phyloP scores from a whole-genome alignment of 2,797 vertebrate genomes.

The Neosilurus hyrtlii region DNA sequence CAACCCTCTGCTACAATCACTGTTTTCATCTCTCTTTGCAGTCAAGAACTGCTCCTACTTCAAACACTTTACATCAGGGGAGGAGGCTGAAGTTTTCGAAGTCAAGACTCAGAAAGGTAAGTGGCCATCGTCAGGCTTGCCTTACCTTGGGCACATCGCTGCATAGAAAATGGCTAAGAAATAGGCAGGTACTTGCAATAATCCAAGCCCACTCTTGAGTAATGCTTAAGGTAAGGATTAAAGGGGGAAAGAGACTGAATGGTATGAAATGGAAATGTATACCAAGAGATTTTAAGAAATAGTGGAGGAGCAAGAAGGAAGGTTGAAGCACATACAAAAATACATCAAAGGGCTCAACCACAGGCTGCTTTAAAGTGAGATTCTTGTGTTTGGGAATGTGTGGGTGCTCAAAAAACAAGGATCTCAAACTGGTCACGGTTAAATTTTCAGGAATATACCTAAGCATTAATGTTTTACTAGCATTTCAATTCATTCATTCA shows the following conservation, averaged over 20 bases:
- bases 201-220: neutral
- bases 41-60: constrained; percentile 96
- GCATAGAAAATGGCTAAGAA: neutral
- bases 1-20: constrained; percentile 50
- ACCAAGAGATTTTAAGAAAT: constrained; percentile 7
- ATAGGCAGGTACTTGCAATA: neutral
- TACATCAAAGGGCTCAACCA: constrained; percentile 29
- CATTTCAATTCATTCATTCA: neutral
- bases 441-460: constrained; percentile 6
- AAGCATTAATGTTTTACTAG: neutral
- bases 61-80: constrained; percentile 94
- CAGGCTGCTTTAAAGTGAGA: constrained; percentile 13
- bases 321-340: constrained; percentile 24
- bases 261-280: constrained; percentile 5
- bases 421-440: neutral
- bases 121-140: constrained; percentile 43
- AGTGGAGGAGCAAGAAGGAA: constrained; percentile 16
- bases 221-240: neutral
- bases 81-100: constrained; percentile 91
- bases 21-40: constrained; percentile 65
- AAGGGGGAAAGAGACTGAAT: neutral
- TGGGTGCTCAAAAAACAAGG: constrained; percentile 12
- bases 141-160: constrained; percentile 14
- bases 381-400: constrained; percentile 23
- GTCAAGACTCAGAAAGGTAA: constrained; percentile 96